Conservation (phyloP, 2,113 vertebrate genomes). For the Anoura caudifer region DNA sequence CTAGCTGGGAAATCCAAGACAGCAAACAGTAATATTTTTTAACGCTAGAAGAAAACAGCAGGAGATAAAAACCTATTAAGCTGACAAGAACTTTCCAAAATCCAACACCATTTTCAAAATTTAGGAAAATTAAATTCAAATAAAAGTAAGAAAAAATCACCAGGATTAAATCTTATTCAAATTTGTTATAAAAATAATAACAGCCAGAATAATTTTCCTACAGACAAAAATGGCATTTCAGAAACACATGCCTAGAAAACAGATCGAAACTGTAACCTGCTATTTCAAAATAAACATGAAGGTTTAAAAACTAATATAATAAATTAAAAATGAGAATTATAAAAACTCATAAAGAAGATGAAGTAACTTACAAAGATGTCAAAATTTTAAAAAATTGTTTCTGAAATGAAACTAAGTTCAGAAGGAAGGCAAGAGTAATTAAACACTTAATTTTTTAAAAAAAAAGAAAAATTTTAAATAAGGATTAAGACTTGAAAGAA, state of each 20-base stretch:
- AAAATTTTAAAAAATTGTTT: neutral
- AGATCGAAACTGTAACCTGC: neutral
- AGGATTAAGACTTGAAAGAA: neutral
- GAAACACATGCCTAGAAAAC: neutral
- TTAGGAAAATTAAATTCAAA: neutral
- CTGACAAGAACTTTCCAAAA: neutral
- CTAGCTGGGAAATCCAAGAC: neutral
- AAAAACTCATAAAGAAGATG: neutral
- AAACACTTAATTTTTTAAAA: neutral
- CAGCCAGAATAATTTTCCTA: neutral
- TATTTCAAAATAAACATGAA: neutral
- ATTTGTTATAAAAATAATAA: neutral
- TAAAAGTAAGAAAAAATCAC: neutral
- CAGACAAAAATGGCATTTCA: neutral
- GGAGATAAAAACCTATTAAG: neutral
- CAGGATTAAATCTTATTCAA: neutral
- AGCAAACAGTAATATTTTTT: neutral
- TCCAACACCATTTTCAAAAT: neutral
- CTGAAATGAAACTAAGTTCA: neutral
- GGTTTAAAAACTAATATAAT: neutral
- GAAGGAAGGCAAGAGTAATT: neutral
- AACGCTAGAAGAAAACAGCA: neutral
- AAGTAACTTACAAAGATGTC: neutral
- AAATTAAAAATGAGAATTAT: neutral
- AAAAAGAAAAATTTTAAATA: neutral